Evolutionary conservation across 1,140 invertebrate species (phyloP), one percentile per base, ranked within the genome.

Genomic region (Anadara kagoshimensis): DNA sequence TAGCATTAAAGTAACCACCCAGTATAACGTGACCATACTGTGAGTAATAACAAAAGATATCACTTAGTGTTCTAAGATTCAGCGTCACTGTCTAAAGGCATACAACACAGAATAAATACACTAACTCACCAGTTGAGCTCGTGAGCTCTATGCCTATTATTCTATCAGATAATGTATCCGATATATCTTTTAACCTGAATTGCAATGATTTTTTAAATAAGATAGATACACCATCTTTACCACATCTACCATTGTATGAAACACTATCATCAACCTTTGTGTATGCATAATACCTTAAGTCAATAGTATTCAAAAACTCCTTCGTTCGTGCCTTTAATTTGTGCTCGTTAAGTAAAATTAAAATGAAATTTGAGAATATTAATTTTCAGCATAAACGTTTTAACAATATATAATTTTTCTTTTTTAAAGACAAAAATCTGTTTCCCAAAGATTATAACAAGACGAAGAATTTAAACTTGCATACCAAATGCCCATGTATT

Each of bases 91-190:
- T 56, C 64, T 22, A 51, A 29, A 36, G 36, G 51, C n/a, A 56
- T 18, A 56, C 56, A 67, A 67, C 49, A 56, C 64, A 29, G 5
- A 57, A 41, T 16, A 67, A 43, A 20, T 24, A 56, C 16, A 56
- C 18, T n/a, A 18, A 41, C 4, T 10, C 29, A 20, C 44, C 7
- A 18, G 20, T 20, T 8, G 18, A 16, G 14, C 44, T 49, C 36
- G 26, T 54, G 18, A 67, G 22, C 43, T 56, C 49, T 43, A 67
- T 43, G 8, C 51, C 64, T 59, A 59, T 26, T 20, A 56, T 66
- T 26, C 7, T 26, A n/a, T 49, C 44, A 20, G 62, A 64, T 11
- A 49, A 16, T 12, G 44, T 14, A 26, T 64, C 44, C 7, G 62
- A 10, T 29, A 66, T 54, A n/a, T 66, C 64, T 10, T 12, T 54